Conservation (phyloP, 1,140 invertebrate species). For the Drosophila littoralis region DNA sequence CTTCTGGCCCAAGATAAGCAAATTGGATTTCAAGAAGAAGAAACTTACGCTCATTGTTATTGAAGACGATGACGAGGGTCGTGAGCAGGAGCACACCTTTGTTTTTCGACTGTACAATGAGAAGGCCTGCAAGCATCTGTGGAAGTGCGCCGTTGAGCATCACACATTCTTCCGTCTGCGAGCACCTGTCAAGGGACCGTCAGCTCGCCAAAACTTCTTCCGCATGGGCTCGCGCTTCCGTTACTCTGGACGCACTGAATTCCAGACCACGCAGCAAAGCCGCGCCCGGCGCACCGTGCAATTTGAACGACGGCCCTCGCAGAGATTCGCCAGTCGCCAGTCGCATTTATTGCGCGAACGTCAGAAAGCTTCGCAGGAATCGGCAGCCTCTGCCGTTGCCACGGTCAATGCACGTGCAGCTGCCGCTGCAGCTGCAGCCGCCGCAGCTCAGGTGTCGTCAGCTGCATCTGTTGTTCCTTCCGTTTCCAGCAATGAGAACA, state of each 20-base stretch:
- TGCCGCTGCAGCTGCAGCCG: slow-evolving; percentile 77
- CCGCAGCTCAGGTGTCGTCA: slow-evolving; percentile 46
- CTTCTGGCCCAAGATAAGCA: slow-evolving; percentile 98
- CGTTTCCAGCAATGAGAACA: slow-evolving; percentile 66
- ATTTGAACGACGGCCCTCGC: slow-evolving; percentile 97
- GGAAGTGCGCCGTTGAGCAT: slow-evolving; percentile 99
- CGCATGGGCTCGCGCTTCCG: slow-evolving; percentile 98
- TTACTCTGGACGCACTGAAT: slow-evolving; percentile 97
- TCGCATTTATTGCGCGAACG: slow-evolving; percentile 92
- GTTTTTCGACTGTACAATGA: slow-evolving; percentile 96
- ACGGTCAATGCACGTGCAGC: slow-evolving; percentile 72
- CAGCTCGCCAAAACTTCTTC: slow-evolving; percentile 97
- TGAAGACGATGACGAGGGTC: slow-evolving; percentile 97
- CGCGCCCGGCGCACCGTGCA: slow-evolving; percentile 95
- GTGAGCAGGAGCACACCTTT: slow-evolving; percentile 97
- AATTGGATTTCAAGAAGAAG: slow-evolving; percentile 98
- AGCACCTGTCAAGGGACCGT: slow-evolving; percentile 94
- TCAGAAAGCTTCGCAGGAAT: slow-evolving; percentile 86
- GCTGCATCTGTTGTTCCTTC: slow-evolving; percentile 40
- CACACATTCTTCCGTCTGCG: slow-evolving; percentile 98
- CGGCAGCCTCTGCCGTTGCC: slow-evolving; percentile 84
- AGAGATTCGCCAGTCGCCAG: slow-evolving; percentile 96
- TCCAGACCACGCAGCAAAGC: slow-evolving; percentile 96
- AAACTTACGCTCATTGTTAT: slow-evolving; percentile 97
- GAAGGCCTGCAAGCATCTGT: slow-evolving; percentile 99